Evolutionary conservation across 2,888 invertebrate genomes (phyloP).

Genomic region (Hypercompe scribonia): DNA sequence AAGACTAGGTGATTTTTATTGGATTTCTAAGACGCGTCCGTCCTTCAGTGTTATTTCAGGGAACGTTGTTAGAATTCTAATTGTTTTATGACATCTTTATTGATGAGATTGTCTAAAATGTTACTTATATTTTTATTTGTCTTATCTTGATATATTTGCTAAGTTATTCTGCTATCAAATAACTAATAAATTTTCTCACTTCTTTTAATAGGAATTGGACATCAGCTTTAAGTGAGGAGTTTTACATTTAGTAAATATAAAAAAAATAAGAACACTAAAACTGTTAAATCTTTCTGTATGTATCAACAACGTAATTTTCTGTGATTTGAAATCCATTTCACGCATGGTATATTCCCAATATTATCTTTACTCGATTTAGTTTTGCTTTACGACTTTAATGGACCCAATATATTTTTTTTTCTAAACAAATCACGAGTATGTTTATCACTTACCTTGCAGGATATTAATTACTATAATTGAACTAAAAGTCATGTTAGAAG

Average conservation of each 20-base stretch:
- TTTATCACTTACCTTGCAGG: neutral
- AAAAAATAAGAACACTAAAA: neutral
- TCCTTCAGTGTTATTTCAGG: neutral
- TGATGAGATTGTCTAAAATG: neutral
- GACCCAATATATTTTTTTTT: neutral
- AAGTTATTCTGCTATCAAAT: neutral
- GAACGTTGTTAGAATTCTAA: neutral
- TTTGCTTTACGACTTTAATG: neutral
- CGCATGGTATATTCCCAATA: neutral
- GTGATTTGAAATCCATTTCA: neutral
- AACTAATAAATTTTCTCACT: neutral
- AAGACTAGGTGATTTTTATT: neutral
- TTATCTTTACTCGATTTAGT: neutral
- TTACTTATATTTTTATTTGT: neutral
- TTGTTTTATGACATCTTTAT: neutral
- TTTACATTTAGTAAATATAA: neutral
- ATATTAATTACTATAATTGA: neutral
- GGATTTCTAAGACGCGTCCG: neutral
- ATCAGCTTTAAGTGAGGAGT: neutral
- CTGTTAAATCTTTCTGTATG: neutral
- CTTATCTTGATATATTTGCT: neutral
- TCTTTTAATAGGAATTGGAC: neutral
- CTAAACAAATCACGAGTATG: neutral
- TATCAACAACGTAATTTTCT: neutral
- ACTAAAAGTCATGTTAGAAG: conserved; percentile 13